Conservation (phyloP, 2,888 invertebrate species). For the Blomia tropicalis region DNA sequence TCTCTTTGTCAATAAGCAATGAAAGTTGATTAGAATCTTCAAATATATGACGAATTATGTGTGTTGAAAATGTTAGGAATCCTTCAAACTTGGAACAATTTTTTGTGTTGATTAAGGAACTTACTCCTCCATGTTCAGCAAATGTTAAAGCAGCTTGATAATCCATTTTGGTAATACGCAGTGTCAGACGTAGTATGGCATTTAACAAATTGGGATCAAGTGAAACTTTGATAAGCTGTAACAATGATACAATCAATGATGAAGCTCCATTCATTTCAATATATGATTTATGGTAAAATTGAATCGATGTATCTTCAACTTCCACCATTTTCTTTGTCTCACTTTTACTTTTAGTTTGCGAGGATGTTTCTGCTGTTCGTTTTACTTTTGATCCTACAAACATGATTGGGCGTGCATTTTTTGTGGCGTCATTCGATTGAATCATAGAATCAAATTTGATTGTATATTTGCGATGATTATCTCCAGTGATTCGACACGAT, state of each 20-base stretch:
- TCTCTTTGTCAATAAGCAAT: not conserved
- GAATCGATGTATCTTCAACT: not conserved
- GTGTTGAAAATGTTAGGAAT: not conserved
- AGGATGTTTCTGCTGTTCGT: not conserved
- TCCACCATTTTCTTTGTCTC: not conserved
- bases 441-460: constrained; percentile 2
- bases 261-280: no score
- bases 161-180: not conserved
- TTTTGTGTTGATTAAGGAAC: not conserved
- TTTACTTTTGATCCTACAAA: not conserved
- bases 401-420: not conserved
- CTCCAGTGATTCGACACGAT: not conserved
- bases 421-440: not conserved
- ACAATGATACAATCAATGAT: not conserved
- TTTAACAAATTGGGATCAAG: not conserved
- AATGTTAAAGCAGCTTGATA: not conserved
- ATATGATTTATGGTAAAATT: not conserved
- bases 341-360: not conserved
- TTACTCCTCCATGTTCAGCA: constrained; percentile 1
- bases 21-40: not conserved
- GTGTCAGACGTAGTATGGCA: not conserved
- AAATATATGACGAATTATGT: constrained; percentile 4
- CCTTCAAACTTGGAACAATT: not conserved
- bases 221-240: not conserved
- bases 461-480: not conserved